These are phyloP conservation scores for Sciurus niger DNA, from an alignment of 2,113 vertebrate genomes.

Conservation along the genomic window DNA sequence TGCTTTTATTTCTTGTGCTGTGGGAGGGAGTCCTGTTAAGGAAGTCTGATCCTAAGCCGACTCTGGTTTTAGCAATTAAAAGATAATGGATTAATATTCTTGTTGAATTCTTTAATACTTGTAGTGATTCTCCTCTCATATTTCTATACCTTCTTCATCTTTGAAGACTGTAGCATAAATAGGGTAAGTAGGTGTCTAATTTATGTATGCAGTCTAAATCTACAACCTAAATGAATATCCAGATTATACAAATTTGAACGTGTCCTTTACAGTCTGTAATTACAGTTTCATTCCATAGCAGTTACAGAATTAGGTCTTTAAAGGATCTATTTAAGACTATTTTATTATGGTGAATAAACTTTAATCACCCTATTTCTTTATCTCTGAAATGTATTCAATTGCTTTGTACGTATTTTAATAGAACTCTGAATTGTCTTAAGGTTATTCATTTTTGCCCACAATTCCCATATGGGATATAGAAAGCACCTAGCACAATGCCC, in stretches of 20 bases:
- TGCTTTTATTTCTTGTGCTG: no score
- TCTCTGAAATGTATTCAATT: neutral
- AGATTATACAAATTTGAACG: constrained; percentile 10
- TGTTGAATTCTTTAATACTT: constrained; percentile 27
- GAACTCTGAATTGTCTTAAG: neutral
- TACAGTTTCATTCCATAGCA: neutral
- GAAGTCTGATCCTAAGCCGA: neutral
- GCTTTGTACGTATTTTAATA: constrained; percentile 1
- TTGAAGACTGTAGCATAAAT: constrained; percentile 16
- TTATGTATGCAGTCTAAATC: neutral
- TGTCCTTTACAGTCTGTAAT: neutral
- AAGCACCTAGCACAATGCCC: neutral
- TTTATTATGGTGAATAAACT: neutral
- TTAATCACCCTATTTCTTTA: neutral
- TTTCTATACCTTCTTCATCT: neutral
- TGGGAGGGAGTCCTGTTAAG: no score
- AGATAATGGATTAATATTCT: neutral
- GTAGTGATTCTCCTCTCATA: neutral
- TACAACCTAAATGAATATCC: constrained; percentile 11
- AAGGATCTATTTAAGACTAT: constrained; percentile 8
- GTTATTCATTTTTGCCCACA: neutral
- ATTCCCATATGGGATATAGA: neutral
- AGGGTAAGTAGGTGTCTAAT: neutral
- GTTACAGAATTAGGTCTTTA: neutral
- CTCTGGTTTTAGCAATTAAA: neutral